These are phyloP conservation scores for Macroglossus sobrinus DNA, from an alignment of 2,113 vertebrate genomes.

Conservation along the genomic window DNA sequence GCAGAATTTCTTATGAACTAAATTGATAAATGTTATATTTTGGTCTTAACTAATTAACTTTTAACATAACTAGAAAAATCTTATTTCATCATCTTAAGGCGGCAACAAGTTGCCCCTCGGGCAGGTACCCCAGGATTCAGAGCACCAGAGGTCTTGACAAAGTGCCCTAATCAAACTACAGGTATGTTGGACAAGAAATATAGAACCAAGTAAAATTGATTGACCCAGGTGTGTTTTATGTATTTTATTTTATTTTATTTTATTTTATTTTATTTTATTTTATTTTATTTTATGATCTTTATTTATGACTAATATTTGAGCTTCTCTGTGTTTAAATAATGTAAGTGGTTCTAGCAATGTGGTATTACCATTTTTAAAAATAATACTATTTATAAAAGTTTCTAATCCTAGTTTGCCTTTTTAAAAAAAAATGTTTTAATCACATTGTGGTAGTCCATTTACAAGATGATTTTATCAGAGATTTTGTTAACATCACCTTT, in stretches of 20 bases:
- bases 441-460: neutral
- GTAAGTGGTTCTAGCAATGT: neutral
- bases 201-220: neutral
- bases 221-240: neutral
- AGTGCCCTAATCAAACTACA: conserved; percentile 95
- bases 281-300: neutral
- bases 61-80: conserved; percentile 28
- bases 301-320: neutral
- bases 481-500: conserved; percentile 15
- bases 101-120: conserved; percentile 94
- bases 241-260: neutral
- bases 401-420: neutral
- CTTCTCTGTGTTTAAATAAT: conserved; percentile 19
- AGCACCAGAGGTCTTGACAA: conserved; percentile 96
- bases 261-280: too few species aligned
- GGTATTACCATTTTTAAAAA: neutral
- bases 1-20: conserved; percentile 20
- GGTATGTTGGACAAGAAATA: conserved; percentile 79
- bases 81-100: conserved; percentile 77
- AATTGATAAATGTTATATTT: conserved; percentile 1
- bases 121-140: conserved; percentile 98
- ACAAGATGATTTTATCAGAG: neutral
- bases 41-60: conserved; percentile 33
- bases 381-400: neutral
- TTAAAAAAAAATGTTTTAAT: neutral